Evolutionary conservation across 2,113 vertebrate species (phyloP), one percentile per base, ranked within the genome.

Genomic region (Phylloscopus trochilus): DNA sequence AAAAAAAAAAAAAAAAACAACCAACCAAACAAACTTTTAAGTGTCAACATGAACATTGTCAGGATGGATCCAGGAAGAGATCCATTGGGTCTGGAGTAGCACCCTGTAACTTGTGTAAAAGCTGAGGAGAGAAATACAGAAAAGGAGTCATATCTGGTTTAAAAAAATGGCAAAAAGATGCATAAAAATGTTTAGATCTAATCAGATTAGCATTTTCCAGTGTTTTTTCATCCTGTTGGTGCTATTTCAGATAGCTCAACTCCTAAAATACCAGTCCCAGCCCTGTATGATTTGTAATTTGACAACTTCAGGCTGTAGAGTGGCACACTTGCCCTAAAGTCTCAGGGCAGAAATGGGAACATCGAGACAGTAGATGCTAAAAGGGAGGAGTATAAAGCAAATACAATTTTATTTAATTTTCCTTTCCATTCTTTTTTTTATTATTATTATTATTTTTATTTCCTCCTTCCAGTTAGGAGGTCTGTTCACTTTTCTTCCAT

Each of bases 221-320:
- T 30, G 7, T 43, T 39, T 35, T 78, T 53, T 28, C 10, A 31
- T 55, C n/a, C 5, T 43, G 1, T 14, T 69, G 28, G 4, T 86
- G 11, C 3, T 77, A 73, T 90, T 93, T 39, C 13, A 59, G 30
- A 27, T 16, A 69, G 17, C 5, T 49, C 10, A 73, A 52, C 30
- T 68, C 13, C 23, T 66, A 24, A 58, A 78, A 60, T 68, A 19
- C 13, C 27, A 64, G 15, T 55, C 22, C 37, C 20, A 14, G 14
- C 14, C 53, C 22, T 52, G 1, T 9, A 2, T 2, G 2, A 11
- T 6, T 62, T 15, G 7, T 23, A 13, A 51, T 67, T 70, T 66
- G 18, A 28, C 28, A 56, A 1, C 18, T 52, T 49, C 4, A 4
- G 9, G 27, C 41, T 46, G 4, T 9, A 2, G 4, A 47, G 16